Conservation (phyloP, 2,797 vertebrate genomes). For the Craterocephalus amniculus region DNA sequence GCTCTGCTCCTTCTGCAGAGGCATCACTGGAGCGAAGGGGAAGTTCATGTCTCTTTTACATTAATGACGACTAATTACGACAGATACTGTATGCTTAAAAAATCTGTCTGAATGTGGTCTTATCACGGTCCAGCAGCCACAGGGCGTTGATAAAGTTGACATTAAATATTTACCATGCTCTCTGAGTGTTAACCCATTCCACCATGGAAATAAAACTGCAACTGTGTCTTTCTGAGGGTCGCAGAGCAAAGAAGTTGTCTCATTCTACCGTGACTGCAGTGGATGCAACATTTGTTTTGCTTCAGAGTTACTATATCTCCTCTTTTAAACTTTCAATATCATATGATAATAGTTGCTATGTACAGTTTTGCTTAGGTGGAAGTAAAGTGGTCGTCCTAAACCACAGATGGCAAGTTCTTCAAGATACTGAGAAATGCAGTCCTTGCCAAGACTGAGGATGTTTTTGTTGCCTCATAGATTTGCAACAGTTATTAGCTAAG, state of each 20-base stretch:
- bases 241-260: neutral
- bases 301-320: neutral
- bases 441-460: neutral
- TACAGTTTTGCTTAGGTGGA: neutral
- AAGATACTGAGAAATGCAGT: neutral
- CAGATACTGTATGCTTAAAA: conserved; percentile 5
- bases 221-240: neutral
- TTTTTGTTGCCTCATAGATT: neutral
- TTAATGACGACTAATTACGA: neutral
- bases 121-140: neutral
- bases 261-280: neutral
- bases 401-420: neutral
- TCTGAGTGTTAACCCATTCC: neutral
- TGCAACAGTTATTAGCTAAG: neutral
- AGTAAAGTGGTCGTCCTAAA: neutral
- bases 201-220: neutral
- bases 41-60: neutral
- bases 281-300: neutral
- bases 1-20: neutral
- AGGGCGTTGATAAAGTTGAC: neutral
- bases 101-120: neutral
- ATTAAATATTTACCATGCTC: neutral
- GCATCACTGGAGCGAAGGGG: neutral
- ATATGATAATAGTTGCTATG: neutral
- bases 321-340: too few relatives aligned